Base-by-base conservation (phyloP, 2,113 vertebrate genomes). In the Phoxinus phoxinus region DNA sequence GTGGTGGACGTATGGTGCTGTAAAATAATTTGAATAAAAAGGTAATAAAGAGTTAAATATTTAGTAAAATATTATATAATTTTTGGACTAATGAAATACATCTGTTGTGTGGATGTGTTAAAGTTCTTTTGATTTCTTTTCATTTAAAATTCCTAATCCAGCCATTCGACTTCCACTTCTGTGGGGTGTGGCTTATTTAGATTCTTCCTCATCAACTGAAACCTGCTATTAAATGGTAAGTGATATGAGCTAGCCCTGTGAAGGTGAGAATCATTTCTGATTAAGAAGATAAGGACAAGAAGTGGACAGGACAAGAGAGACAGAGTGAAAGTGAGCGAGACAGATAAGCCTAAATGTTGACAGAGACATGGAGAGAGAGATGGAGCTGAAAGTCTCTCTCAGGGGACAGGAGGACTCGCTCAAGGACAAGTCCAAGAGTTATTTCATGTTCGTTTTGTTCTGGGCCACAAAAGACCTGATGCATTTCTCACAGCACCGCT, bases 371-470 rank as follows among this genome's bases (percentile, higher is more conserved):
- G 67, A 80, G 82, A 84, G 82, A 84, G 59, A 84, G 67, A 61
- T 58, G 41, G n/a, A 84, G 81, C 35, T 32, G 61, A 88, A 83
- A 51, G 86, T n/a, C 69, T 51, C 59, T 48, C 85, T 84, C 75
- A 61, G 73, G 84, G 78, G 74, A 74, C 75, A 80, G 61, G 71
- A 58, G 85, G 83, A 56, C 77, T 75, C 35, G 69, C 74, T 89
- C 84, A 90, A 90, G 89, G 90, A 89, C 87, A 80, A 74, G 78
- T 82, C 86, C 78, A 61, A 32, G 13, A 63, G 82, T 76, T 85
- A 65, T 88, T 90, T 90, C 84, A 86, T 90, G 84, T 85, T 80
- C 83, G 58, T 86, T 41, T 85, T 87, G 77, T 86, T 88, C 78
- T 73, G 85, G 86, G 81, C 87, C 83, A 88, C 87, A 85, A 85